Percentiles rank a stretch among this genome's conserved stretches.
Evolutionary conservation across 2,888 invertebrate species (phyloP).

Genomic region (Tachystola acroxantha): DNA sequence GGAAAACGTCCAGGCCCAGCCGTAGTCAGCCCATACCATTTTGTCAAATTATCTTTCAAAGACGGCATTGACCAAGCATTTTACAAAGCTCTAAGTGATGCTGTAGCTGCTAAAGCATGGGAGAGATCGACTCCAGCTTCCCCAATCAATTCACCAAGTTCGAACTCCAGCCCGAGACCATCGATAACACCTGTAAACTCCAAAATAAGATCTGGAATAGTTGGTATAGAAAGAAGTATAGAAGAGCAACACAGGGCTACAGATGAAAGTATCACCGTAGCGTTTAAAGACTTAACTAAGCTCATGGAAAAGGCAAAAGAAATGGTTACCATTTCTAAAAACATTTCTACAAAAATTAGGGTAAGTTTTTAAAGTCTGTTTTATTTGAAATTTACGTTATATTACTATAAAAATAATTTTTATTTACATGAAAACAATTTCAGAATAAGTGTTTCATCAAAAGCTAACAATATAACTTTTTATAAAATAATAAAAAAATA

Average conservation of each 20-base stretch:
- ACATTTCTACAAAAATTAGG: conserved; percentile 94
- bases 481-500: too few species aligned
- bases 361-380: conserved; percentile 49
- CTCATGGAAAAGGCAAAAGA: conserved; percentile 98
- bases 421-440: too few species aligned
- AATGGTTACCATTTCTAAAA: conserved; percentile 95
- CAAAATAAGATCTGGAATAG: conserved; percentile 91
- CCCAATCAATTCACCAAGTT: conserved; percentile 24
- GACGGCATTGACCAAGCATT: conserved; percentile 86
- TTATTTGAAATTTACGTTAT: conserved; percentile 3
- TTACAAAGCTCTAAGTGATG: conserved; percentile 79
- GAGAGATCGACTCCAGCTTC: conserved; percentile 56
- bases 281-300: conserved; percentile 96
- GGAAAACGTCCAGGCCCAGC: conserved; percentile 87
- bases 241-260: conserved; percentile 94
- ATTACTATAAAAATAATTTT: too few species aligned
- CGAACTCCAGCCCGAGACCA: conserved; percentile 34
- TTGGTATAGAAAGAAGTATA: conserved; percentile 95
- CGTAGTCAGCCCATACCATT: conserved; percentile 82
- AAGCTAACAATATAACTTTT: too few species aligned
- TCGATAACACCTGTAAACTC: conserved; percentile 63
- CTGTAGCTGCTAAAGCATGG: conserved; percentile 82
- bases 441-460: too few species aligned
- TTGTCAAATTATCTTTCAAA: conserved; percentile 91
- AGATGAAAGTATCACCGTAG: conserved; percentile 93